A percentile compares a stretch with the other conserved stretches of the same genome.
phyloP scores from a whole-genome alignment of 35 echinoderm and acorn worm genomes.

The Eucidaris tribuloides region DNA sequence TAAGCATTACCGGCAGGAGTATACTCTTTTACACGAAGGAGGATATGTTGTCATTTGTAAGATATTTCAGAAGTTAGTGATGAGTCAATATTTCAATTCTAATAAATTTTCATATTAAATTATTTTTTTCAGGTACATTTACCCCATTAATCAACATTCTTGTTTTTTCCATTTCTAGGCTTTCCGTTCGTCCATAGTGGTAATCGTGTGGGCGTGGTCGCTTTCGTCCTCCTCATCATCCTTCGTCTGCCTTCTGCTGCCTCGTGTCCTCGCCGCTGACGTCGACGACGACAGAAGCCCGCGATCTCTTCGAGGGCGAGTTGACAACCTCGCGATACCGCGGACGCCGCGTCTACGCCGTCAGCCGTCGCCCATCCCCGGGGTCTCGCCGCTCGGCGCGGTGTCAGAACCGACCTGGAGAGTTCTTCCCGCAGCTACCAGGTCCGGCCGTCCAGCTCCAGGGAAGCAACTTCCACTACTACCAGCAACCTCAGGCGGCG shows the following conservation, averaged over 20 bases:
- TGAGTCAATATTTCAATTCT: no score
- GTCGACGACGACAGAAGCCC: slow-evolving; percentile 8
- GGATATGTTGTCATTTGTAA: no score
- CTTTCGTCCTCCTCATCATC: neutral
- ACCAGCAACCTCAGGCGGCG: slow-evolving; percentile 4
- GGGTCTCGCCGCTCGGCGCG: neutral
- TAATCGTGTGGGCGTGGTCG: slow-evolving; percentile 4
- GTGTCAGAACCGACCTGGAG: neutral
- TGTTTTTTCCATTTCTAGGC: neutral
- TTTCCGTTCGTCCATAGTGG: neutral
- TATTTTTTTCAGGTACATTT: no score
- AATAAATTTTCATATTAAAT: no score
- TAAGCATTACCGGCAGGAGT: no score
- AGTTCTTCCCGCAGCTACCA: neutral
- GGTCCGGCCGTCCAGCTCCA: no score
- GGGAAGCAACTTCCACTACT: slow-evolving; percentile 9
- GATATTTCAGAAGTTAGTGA: no score
- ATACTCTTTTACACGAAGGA: no score
- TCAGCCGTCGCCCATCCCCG: neutral
- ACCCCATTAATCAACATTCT: no score
- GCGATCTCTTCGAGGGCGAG: neutral
- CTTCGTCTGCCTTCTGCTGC: slow-evolving; percentile 26
- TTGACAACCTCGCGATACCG: neutral
- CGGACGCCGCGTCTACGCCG: neutral
- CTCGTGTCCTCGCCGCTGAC: neutral